Evolutionary conservation across 2,113 vertebrate genomes (phyloP).

Genomic region (Anhinga anhinga): DNA sequence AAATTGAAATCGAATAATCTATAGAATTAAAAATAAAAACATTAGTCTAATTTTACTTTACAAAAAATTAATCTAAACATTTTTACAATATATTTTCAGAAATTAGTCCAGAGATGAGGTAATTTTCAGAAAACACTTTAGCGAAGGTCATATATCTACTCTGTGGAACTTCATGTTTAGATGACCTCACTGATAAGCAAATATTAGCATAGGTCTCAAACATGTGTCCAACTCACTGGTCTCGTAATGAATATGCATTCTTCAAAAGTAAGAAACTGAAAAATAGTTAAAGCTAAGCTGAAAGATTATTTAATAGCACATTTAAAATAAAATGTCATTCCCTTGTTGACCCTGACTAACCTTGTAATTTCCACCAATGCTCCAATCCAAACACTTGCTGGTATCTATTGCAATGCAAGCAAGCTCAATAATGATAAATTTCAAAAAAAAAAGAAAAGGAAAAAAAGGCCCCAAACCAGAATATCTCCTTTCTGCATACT

Average conservation of each 20-base stretch:
- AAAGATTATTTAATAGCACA: neutral
- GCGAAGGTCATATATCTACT: neutral
- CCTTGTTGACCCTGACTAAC: neutral
- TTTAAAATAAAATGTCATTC: neutral
- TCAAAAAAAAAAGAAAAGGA: no score
- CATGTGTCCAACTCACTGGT: neutral
- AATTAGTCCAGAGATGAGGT: neutral
- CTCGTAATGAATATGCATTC: neutral
- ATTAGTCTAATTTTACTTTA: neutral
- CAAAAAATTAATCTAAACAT: neutral
- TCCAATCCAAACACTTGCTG: neutral
- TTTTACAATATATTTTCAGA: neutral
- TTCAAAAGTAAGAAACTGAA: neutral
- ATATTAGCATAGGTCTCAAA: neutral
- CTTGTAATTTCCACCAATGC: neutral
- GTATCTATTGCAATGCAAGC: neutral
- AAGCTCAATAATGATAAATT: neutral
- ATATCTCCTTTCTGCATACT: neutral
- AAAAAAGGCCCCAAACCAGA: neutral
- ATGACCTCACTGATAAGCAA: neutral
- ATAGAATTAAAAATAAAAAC: neutral
- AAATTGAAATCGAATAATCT: neutral
- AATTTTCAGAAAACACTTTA: neutral
- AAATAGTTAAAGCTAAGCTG: neutral
- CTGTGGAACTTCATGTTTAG: neutral